Base-by-base conservation (phyloP, 2,888 invertebrate species). In the Holacanthella duospinosa region DNA sequence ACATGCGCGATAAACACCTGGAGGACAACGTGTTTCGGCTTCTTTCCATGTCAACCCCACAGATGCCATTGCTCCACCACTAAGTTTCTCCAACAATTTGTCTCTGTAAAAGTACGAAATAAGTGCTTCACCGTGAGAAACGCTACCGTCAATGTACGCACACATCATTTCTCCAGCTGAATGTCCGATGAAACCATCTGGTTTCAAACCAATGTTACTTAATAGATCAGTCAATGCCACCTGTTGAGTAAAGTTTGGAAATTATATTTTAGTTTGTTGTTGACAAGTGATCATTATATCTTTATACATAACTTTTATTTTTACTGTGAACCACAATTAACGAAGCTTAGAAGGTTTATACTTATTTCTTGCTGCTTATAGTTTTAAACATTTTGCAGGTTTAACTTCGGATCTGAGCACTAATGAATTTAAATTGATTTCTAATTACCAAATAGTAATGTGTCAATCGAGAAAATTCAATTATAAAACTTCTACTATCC, bases 121-220 rank as follows among this genome's bases (percentile, higher is more conserved):
- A 63, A 96, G 87, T 0, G 94, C 87, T 80, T 97, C 95, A 77
- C 94, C 94, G 1, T 88, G 86, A 3, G 92, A 93, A 74, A 97
- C 85, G 55, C 92, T 89, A 16, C 92, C 94, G 80, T 96, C 96
- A 24, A 94, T 94, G 79, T 96, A 96, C 12, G 93, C 95, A 78
- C 95, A 96, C 1, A 92, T 92, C 72, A 90, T 82, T 79, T 93
- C 93, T 26, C 93, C 93, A 19, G 89, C 89, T 24, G 95, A 95
- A 79, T 97, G 97, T 0, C 97, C 97, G 60, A 97, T 82, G 75
- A 99, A 92, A 60, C 95, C 95, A 77, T 95, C 93, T 2, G 96
- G 93, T 61, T 82, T 80, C 48, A 97, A 82, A 66, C 88, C 89
- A 27, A 88, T 75, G 24, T 81, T 80, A 63, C 81, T 83, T 67